Evolutionary conservation across 2,797 vertebrate species (phyloP).

Genomic region (Oreochromis mossambicus): DNA sequence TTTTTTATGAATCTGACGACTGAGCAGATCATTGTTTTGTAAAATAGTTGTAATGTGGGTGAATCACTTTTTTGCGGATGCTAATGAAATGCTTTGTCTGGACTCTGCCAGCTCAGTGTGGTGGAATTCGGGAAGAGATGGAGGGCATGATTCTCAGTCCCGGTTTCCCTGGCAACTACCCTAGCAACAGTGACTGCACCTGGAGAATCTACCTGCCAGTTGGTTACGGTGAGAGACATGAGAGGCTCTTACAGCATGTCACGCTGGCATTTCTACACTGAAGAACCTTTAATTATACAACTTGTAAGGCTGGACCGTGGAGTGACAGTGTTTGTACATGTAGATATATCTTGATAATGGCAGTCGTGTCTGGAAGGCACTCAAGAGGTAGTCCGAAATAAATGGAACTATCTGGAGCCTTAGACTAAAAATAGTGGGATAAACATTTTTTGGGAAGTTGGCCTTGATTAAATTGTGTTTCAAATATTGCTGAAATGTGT

Average conservation of each 20-base stretch:
- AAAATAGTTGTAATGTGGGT: not conserved
- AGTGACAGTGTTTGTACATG: not conserved
- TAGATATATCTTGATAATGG: not conserved
- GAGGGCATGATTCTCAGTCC: slow-evolving; percentile 97
- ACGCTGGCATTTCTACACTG: not conserved
- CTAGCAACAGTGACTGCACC: slow-evolving; percentile 96
- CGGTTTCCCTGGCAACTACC: slow-evolving; percentile 97
- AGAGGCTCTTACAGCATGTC: not conserved
- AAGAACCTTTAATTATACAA: not conserved
- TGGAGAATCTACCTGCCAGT: slow-evolving; percentile 94
- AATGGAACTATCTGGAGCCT: not conserved
- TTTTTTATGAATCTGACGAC: not conserved
- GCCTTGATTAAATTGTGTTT: not conserved
- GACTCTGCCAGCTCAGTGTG: slow-evolving; percentile 86
- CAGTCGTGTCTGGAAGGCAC: rapidly evolving
- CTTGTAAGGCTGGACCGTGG: not conserved
- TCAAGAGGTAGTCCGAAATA: not conserved
- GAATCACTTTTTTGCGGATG: not conserved
- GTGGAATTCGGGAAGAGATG: slow-evolving; percentile 90
- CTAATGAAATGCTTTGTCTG: slow-evolving; percentile 29
- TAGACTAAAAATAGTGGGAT: not conserved
- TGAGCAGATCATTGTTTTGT: not conserved
- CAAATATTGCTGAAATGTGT: not conserved
- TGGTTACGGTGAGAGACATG: slow-evolving; percentile 87
- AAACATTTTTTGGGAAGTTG: not conserved